These are phyloP conservation scores for Machimus rusticus DNA, from an alignment of 2,888 invertebrate genomes.

Conservation along the genomic window DNA sequence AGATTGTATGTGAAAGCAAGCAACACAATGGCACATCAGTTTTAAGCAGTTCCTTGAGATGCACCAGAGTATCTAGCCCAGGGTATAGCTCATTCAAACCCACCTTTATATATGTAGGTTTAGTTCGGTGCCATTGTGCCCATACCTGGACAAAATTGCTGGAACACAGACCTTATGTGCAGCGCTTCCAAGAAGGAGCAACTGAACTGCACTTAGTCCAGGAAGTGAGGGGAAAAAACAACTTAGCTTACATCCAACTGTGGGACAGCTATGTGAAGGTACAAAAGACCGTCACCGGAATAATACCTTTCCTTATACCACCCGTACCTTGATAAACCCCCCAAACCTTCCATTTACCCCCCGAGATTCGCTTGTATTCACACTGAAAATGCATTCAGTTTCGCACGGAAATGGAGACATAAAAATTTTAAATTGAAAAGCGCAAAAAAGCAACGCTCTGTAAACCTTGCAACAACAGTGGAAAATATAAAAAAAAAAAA, in stretches of 20 bases:
- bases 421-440: conserved; percentile 36
- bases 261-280: neutral
- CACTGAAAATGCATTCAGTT: neutral
- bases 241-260: neutral
- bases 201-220: conserved; percentile 27
- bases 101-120: neutral
- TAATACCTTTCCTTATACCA: neutral
- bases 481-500: neutral
- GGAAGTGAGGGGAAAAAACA: conserved; percentile 19
- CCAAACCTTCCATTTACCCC: neutral
- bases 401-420: conserved; percentile 13
- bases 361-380: conserved; percentile 4
- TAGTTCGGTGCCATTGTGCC: neutral
- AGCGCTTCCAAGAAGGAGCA: neutral
- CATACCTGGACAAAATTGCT: neutral
- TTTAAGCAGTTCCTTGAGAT: conserved; percentile 29
- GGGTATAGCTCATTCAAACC: neutral
- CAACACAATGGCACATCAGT: conserved; percentile 33
- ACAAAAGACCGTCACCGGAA: neutral
- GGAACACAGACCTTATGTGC: neutral
- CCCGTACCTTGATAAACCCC: neutral
- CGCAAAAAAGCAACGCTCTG: neutral
- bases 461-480: neutral
- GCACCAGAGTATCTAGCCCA: conserved; percentile 21
- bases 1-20: conserved; percentile 24